Conservation (phyloP, 2,113 vertebrate species). For the Elaphurus davidianus region DNA sequence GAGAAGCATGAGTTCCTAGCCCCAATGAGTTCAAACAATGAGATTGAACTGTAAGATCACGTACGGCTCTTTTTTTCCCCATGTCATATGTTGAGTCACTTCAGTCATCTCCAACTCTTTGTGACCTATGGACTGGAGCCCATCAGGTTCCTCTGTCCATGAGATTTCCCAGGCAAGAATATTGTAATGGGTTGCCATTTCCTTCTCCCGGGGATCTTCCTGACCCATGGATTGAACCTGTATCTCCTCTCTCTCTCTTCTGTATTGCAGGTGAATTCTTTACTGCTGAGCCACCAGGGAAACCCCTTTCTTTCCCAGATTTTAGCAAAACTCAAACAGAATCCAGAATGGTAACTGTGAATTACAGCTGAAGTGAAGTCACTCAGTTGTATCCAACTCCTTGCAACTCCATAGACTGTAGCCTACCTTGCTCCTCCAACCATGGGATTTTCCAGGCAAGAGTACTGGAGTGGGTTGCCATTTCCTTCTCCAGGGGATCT, state of each 20-base stretch:
- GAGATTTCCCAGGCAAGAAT: not conserved
- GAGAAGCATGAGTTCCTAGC: not conserved
- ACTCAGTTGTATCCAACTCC: not conserved
- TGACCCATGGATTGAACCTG: not conserved
- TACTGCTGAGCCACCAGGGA: not conserved
- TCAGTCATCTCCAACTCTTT: not conserved
- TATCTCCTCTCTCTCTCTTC: not conserved
- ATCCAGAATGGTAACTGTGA: not conserved
- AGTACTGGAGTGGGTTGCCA: not conserved
- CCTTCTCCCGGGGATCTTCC: not conserved
- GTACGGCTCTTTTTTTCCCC: not conserved
- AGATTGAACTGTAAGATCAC: not conserved
- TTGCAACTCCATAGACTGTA: not conserved
- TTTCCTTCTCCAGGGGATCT: not conserved
- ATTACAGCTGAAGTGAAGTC: not conserved
- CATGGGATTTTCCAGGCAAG: not conserved
- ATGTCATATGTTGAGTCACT: not conserved
- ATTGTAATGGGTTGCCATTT: not conserved
- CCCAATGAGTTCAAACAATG: not conserved
- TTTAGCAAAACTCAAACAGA: not conserved
- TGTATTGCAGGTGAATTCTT: not conserved
- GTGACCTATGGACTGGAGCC: not conserved
- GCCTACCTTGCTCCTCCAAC: fast-evolving
- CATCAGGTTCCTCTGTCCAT: not conserved
- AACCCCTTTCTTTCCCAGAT: not conserved